A percentile compares a stretch with the other conserved stretches of the same genome.
These are phyloP conservation scores for Protonemura montana DNA, from an alignment of 2,888 invertebrate genomes.

Conservation along the genomic window DNA sequence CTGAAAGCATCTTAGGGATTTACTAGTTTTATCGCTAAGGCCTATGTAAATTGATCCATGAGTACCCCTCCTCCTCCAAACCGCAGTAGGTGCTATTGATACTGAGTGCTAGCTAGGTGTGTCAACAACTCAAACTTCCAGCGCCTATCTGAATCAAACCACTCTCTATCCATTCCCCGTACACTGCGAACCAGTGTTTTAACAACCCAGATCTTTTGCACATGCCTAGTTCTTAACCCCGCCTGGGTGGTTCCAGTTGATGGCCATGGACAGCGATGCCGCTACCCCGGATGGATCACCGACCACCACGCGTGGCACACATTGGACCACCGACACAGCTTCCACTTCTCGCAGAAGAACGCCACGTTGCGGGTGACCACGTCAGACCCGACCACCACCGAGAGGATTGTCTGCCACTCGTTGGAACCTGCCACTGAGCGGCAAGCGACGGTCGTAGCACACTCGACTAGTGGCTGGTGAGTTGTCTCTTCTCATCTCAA, in stretches of 20 bases:
- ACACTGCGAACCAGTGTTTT: too few relatives aligned
- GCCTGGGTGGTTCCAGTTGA: slow-evolving; percentile 66
- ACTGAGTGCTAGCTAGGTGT: too few relatives aligned
- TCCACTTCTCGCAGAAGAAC: slow-evolving; percentile 77
- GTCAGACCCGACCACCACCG: slow-evolving; percentile 56
- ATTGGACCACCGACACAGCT: slow-evolving; percentile 74
- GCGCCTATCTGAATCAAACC: too few relatives aligned
- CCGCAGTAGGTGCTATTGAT: too few relatives aligned
- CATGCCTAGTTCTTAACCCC: neutral
- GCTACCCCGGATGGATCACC: slow-evolving; percentile 81
- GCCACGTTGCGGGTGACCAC: slow-evolving; percentile 70
- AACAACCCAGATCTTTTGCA: too few relatives aligned
- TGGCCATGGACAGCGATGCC: slow-evolving; percentile 77
- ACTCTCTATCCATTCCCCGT: too few relatives aligned
- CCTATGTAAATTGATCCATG: too few relatives aligned
- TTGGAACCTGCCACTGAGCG: slow-evolving; percentile 52
- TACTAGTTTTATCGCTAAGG: too few relatives aligned
- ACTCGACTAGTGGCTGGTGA: slow-evolving; percentile 81
- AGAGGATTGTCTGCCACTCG: slow-evolving; percentile 62
- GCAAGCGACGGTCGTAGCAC: slow-evolving; percentile 67
- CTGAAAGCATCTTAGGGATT: too few relatives aligned
- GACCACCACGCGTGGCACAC: slow-evolving; percentile 83
- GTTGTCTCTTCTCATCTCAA: slow-evolving; percentile 53
- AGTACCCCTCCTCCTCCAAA: too few relatives aligned
- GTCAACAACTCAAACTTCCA: too few relatives aligned